Conservation (phyloP, 2,888 invertebrate genomes). For the Ichneumoninae sp. region DNA sequence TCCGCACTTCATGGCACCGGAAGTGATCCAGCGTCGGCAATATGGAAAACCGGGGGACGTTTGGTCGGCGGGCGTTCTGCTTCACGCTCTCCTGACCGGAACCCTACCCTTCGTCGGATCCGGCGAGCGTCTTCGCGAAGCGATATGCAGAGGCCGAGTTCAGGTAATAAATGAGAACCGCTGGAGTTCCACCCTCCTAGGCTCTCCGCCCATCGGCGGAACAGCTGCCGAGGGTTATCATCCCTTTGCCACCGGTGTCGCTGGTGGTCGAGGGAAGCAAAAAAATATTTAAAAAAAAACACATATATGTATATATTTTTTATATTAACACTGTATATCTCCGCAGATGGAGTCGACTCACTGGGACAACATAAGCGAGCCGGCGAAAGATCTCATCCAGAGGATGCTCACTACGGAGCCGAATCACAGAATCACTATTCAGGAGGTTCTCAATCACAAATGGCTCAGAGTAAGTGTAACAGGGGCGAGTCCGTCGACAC, state of each 20-base stretch:
- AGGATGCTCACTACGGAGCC: conserved; percentile 97
- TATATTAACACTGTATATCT: conserved; percentile 6
- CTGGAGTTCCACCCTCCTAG: conserved; percentile 29
- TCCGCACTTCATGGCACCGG: conserved; percentile 99
- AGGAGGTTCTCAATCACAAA: conserved; percentile 97
- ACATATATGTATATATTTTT: background rate
- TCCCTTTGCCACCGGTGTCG: conserved; percentile 41
- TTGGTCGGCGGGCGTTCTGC: conserved; percentile 98
- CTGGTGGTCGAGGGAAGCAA: conserved; percentile 35
- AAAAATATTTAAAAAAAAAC: conserved; percentile 3
- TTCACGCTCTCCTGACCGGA: conserved; percentile 97
- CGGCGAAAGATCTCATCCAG: conserved; percentile 97
- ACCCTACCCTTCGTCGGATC: conserved; percentile 98
- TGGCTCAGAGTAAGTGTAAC: conserved; percentile 94
- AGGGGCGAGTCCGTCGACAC: conserved; percentile 13
- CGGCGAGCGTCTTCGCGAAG: conserved; percentile 95
- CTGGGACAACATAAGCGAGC: conserved; percentile 97
- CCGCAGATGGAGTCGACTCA: conserved; percentile 93
- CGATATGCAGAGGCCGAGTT: conserved; percentile 93
- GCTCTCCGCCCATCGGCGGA: conserved; percentile 19
- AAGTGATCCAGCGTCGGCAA: conserved; percentile 95
- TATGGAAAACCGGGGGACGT: conserved; percentile 98
- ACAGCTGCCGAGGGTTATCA: conserved; percentile 48
- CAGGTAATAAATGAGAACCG: conserved; percentile 86
- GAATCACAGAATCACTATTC: conserved; percentile 96